Evolutionary conservation across 2,797 vertebrate genomes (phyloP).

Genomic region (Crocidura indochinensis): DNA sequence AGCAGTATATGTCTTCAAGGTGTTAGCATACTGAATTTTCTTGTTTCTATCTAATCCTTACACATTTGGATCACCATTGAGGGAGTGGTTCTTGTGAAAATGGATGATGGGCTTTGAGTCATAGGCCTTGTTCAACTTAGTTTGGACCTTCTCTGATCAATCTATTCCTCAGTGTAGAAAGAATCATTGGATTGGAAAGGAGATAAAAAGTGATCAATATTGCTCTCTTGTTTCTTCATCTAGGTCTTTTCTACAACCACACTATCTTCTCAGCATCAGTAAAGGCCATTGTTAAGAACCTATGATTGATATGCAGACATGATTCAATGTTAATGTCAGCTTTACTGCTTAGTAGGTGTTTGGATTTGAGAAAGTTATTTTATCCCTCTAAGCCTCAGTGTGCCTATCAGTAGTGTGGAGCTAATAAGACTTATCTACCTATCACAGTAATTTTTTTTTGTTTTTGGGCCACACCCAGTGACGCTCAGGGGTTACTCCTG

Average conservation of each 20-base stretch:
- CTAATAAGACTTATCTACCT: conserved; percentile 2
- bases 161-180: conserved; percentile 1
- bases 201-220: not conserved
- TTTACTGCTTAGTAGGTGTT: not conserved
- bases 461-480: too few relatives aligned
- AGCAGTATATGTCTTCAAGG: not conserved
- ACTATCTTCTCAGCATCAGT: not conserved
- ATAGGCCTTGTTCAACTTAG: not conserved
- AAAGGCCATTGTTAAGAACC: not conserved
- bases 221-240: not conserved
- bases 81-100: not conserved
- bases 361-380: not conserved
- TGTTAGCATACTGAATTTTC: not conserved
- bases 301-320: not conserved
- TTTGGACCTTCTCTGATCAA: not conserved
- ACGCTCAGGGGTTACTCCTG: too few relatives aligned
- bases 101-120: not conserved
- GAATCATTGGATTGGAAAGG: not conserved
- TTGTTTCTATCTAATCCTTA: not conserved
- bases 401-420: not conserved
- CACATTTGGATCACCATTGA: not conserved
- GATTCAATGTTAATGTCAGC: not conserved
- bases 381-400: not conserved
- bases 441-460: not conserved
- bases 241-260: not conserved